Evolutionary conservation across 2,888 invertebrate species (phyloP), one percentile per base, ranked within the genome.

Genomic region (Scaptomyza parva): DNA sequence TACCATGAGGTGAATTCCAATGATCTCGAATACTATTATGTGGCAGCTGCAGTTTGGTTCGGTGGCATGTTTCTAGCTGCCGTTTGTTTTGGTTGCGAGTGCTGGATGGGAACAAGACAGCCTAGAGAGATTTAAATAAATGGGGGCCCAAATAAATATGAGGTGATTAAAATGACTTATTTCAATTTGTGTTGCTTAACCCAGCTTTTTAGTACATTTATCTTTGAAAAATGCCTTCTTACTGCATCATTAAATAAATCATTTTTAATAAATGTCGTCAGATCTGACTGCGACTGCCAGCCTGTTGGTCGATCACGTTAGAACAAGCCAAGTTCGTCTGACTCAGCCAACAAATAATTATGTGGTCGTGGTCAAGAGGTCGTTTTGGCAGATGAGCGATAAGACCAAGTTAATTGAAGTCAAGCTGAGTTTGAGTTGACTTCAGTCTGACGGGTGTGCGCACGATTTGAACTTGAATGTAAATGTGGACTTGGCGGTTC

Each of bases 361-460:
- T 37, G 35, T 50, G 62, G 64, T 71, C 68, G 67, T 77, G 74
- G 70, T 68, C 67, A 72, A 81, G 55, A 66, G 75, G 69, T 51
- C 68, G 63, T 68, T 68, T 82, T 82, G 53, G 58, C 65, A 80
- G 81, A 82, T 81, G 70, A 35, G 26, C 70, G 80, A 81, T 81
- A 81, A 82, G 72, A 41, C 7, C 17, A 41, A 41, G 40, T 20
- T 12, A 22, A 40, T 20, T 40, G 7, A 20, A 41, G 40, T 41
- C 20, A 41, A 41, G 40, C 33, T 45, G 48, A 58, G 59, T 51
- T 62, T 35, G 43, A 55, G 33, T 60, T 53, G 35, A 30, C 41
- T 51, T 47, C 12, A 22, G n/a, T n/a, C 40, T 39, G 48, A 52
- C 47, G 45, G 45, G 37, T 26, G 24, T 24, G 44, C 55, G 40